Percentiles rank a stretch among this genome's conserved stretches.
These are phyloP conservation scores for Calameuta idolon DNA, from an alignment of 2,888 invertebrate genomes.

Conservation along the genomic window DNA sequence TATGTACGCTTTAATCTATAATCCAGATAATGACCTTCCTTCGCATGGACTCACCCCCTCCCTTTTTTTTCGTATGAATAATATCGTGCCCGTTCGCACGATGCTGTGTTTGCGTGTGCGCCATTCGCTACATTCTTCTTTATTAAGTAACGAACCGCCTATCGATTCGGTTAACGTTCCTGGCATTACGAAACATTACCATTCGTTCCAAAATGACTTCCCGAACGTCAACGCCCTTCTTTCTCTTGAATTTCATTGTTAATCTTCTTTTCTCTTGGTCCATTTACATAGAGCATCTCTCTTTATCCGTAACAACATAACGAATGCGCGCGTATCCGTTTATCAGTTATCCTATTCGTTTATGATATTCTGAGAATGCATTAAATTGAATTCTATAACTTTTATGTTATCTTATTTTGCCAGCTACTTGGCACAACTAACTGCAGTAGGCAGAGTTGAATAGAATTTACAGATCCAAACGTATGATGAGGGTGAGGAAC, in stretches of 20 bases:
- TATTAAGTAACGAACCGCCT: background rate
- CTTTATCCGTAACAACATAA: background rate
- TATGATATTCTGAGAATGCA: background rate
- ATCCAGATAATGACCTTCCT: background rate
- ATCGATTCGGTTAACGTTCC: background rate
- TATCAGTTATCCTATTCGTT: too few species aligned
- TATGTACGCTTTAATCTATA: background rate
- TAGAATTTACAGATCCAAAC: background rate
- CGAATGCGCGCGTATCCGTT: background rate
- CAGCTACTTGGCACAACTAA: background rate
- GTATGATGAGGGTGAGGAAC: background rate
- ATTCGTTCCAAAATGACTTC: background rate
- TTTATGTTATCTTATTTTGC: background rate
- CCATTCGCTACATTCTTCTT: background rate
- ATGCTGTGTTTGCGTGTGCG: background rate
- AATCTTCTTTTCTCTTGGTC: background rate
- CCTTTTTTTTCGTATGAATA: background rate
- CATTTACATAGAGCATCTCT: background rate
- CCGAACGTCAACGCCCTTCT: background rate
- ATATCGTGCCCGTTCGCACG: background rate
- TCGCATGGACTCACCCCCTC: background rate
- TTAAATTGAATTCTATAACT: background rate
- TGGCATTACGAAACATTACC: background rate
- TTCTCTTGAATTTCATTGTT: background rate
- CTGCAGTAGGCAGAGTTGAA: background rate